Evolutionary conservation across 2,888 invertebrate species (phyloP).

Genomic region (Acleris literana): DNA sequence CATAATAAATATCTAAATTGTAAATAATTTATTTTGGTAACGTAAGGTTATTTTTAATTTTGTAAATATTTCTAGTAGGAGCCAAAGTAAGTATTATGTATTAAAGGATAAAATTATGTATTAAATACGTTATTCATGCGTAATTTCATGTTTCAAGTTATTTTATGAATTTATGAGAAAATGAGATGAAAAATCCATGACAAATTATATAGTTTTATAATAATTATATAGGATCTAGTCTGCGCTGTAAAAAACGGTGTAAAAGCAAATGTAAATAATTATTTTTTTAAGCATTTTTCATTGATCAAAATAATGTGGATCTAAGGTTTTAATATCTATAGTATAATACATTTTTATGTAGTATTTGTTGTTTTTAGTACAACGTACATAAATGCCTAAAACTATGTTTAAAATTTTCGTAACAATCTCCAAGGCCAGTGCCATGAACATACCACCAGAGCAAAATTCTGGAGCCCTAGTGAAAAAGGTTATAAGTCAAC

Average conservation of each 20-base stretch:
- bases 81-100: conserved; percentile 4
- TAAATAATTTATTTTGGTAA: not conserved
- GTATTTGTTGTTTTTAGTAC: too few species aligned
- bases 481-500: too few species aligned
- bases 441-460: too few species aligned
- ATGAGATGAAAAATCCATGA: conserved; percentile 11
- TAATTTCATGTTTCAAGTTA: too few species aligned
- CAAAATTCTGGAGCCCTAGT: too few species aligned
- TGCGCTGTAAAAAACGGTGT: not conserved
- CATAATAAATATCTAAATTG: not conserved
- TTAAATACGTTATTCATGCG: not conserved
- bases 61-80: conserved; percentile 9
- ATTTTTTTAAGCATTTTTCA: too few species aligned
- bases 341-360: too few species aligned
- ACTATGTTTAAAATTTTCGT: too few species aligned
- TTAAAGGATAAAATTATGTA: not conserved
- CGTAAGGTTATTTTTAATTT: not conserved
- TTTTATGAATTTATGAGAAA: not conserved
- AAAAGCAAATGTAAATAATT: conserved; percentile 17
- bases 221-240: conserved; percentile 25
- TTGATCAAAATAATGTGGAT: too few species aligned
- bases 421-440: too few species aligned
- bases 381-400: too few species aligned
- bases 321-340: too few species aligned
- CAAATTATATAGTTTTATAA: conserved; percentile 10